Percentiles rank a stretch among this genome's conserved stretches.
phyloP scores from a whole-genome alignment of 2,113 vertebrate species.

The Xiphias gladius region DNA sequence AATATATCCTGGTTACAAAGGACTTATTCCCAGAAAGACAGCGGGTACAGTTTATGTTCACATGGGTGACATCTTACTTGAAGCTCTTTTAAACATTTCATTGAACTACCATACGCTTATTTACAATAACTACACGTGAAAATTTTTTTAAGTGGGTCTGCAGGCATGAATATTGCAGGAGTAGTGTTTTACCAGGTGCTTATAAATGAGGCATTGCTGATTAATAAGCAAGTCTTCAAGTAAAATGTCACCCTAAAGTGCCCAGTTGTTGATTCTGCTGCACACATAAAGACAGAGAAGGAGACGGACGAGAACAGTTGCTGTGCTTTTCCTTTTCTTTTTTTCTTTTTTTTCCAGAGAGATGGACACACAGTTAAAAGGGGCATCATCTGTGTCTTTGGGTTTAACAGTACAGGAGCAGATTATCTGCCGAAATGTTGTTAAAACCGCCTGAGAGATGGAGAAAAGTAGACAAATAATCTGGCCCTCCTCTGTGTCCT shows the following conservation, averaged over 20 bases:
- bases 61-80: constrained; percentile 75
- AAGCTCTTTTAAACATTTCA: constrained; percentile 56
- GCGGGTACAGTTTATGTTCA: constrained; percentile 52
- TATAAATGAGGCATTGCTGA: constrained; percentile 52
- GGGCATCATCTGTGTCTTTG: constrained; percentile 65
- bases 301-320: constrained; percentile 53
- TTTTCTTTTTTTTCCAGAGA: constrained; percentile 30
- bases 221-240: constrained; percentile 69
- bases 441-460: constrained; percentile 70
- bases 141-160: background rate
- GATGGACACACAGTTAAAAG: constrained; percentile 53
- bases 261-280: constrained; percentile 75
- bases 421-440: constrained; percentile 62
- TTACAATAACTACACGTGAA: constrained; percentile 62
- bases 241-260: constrained; percentile 78
- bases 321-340: constrained; percentile 68
- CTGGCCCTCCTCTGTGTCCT: background rate
- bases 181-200: constrained; percentile 55
- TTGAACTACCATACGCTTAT: constrained; percentile 53
- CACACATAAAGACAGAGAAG: constrained; percentile 60
- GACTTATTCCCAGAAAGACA: constrained; percentile 53
- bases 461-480: constrained; percentile 56
- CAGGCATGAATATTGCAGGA: constrained; percentile 39
- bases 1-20: constrained; percentile 65
- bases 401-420: constrained; percentile 66